phyloP scores from a whole-genome alignment of 2,113 vertebrate genomes.

The Hirundichthys speculiger region DNA sequence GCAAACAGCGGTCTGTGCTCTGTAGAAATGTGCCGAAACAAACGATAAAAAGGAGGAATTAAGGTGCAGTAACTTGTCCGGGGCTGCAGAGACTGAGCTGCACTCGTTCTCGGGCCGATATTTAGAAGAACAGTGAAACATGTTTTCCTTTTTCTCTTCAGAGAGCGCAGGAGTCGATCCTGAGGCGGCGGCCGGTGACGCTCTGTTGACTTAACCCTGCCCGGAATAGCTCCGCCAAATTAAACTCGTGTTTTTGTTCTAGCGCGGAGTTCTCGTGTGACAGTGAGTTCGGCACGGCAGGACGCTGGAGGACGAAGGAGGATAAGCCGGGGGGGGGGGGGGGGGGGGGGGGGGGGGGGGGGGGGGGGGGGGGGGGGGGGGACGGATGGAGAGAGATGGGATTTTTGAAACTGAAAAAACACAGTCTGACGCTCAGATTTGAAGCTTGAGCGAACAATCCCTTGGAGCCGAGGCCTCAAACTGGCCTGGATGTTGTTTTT shows the following conservation, averaged over 20 bases:
- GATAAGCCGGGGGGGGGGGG: background rate
- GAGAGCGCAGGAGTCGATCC: conserved; percentile 22
- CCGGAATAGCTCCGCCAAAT: conserved; percentile 62
- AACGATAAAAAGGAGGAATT: background rate
- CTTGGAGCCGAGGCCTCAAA: conserved; percentile 17
- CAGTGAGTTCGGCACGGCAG: conserved; percentile 20
- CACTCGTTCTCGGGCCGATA: background rate
- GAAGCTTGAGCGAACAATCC: conserved; percentile 1
- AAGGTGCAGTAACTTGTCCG: background rate
- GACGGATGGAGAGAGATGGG: no score
- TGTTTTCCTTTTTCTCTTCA: conserved; percentile 32
- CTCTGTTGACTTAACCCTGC: conserved; percentile 70
- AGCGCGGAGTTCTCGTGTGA: conserved; percentile 12
- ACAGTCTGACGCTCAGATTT: conserved; percentile 8
- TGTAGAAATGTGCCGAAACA: no score
- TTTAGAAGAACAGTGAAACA: conserved; percentile 43
- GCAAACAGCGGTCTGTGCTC: background rate
- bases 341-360: background rate
- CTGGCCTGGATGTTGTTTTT: background rate
- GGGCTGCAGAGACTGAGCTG: background rate
- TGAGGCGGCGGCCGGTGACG: background rate
- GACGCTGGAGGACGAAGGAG: background rate
- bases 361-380: background rate
- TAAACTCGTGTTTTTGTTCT: conserved; percentile 64
- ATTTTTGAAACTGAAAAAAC: conserved; percentile 8